Percentiles rank a stretch among this genome's conserved stretches.
phyloP scores from a whole-genome alignment of 2,888 invertebrate genomes.

The Andricus quercusramuli region DNA sequence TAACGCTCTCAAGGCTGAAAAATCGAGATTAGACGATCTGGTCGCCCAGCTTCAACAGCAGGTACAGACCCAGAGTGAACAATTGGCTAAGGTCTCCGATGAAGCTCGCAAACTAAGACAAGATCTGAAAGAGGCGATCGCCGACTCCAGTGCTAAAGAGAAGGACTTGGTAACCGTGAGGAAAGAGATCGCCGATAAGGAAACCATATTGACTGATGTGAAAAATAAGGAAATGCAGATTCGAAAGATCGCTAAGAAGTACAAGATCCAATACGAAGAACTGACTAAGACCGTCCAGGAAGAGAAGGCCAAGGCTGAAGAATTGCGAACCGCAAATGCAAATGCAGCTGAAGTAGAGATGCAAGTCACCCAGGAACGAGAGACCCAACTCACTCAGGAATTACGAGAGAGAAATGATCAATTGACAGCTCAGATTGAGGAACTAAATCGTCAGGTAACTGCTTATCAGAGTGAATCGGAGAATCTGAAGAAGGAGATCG shows the following conservation, averaged over 20 bases:
- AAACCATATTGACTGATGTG: slow-evolving; percentile 84
- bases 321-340: slow-evolving; percentile 77
- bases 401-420: slow-evolving; percentile 72
- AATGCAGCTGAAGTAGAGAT: slow-evolving; percentile 77
- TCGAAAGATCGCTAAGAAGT: slow-evolving; percentile 94
- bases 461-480: slow-evolving; percentile 83
- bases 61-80: slow-evolving; percentile 78
- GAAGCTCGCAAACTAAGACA: slow-evolving; percentile 85
- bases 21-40: slow-evolving; percentile 85
- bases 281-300: slow-evolving; percentile 84
- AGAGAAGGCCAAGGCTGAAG: slow-evolving; percentile 82
- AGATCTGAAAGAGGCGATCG: slow-evolving; percentile 83
- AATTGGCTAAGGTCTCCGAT: slow-evolving; percentile 78
- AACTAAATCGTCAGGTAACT: slow-evolving; percentile 77
- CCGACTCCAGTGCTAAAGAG: slow-evolving; percentile 81
- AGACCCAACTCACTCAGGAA: slow-evolving; percentile 78
- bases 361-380: slow-evolving; percentile 71
- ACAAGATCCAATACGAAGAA: slow-evolving; percentile 92
- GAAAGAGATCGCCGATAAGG: slow-evolving; percentile 85
- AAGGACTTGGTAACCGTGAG: slow-evolving; percentile 83
- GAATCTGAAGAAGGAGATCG: slow-evolving; percentile 84
- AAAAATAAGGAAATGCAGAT: slow-evolving; percentile 87
- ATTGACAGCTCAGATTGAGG: slow-evolving; percentile 70
- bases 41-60: slow-evolving; percentile 82
- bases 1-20: slow-evolving; percentile 83